These are phyloP conservation scores for Nasonia longicornis DNA, from an alignment of 1,140 invertebrate genomes.

Conservation along the genomic window DNA sequence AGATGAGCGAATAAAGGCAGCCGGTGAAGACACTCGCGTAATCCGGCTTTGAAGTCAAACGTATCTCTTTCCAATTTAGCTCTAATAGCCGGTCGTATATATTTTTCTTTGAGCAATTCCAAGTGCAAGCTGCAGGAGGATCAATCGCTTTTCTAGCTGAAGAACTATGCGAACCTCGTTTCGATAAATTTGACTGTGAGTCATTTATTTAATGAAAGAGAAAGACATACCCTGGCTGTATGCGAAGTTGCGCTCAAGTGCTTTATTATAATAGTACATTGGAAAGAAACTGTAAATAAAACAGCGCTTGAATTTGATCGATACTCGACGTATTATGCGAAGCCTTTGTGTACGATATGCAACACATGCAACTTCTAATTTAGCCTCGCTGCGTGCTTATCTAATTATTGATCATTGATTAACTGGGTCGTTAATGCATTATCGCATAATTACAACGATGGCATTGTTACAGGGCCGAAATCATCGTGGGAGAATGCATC, in stretches of 20 bases:
- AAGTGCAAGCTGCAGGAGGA: background rate
- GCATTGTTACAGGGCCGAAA: slow-evolving; percentile 50
- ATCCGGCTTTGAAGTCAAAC: slow-evolving; percentile 27
- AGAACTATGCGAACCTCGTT: background rate
- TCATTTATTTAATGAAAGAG: background rate
- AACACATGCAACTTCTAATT: background rate
- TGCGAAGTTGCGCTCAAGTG: too few species aligned
- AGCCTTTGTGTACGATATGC: background rate
- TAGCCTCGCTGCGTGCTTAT: background rate
- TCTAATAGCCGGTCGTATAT: slow-evolving; percentile 28
- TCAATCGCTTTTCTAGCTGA: background rate
- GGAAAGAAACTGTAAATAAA: too few species aligned
- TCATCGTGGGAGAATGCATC: slow-evolving; percentile 63
- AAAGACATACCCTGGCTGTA: too few species aligned
- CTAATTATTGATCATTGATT: background rate
- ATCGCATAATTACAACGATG: slow-evolving; percentile 4
- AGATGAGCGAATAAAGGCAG: slow-evolving; percentile 10
- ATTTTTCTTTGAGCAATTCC: slow-evolving; percentile 41
- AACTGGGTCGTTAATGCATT: background rate
- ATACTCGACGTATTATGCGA: background rate
- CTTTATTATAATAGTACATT: too few species aligned
- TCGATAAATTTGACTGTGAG: background rate
- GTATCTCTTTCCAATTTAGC: slow-evolving; percentile 29
- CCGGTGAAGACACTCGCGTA: background rate
- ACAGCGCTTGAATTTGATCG: background rate